Conservation (phyloP, 2,888 invertebrate species). For the Aleiodes testaceus region DNA sequence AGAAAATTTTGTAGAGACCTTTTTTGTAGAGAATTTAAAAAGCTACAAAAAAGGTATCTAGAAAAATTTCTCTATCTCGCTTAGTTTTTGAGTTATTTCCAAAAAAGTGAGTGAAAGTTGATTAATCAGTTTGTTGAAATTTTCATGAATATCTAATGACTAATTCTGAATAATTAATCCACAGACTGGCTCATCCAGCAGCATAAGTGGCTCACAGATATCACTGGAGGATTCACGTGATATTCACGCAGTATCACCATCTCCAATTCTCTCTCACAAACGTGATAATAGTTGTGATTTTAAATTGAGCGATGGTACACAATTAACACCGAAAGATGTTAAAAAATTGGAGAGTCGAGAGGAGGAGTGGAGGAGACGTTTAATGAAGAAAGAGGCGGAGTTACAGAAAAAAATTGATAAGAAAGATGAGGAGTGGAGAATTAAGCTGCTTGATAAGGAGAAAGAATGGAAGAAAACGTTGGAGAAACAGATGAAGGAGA, state of each 20-base stretch:
- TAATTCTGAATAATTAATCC: not conserved
- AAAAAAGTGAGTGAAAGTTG: not conserved
- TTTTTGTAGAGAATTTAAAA: too few species aligned
- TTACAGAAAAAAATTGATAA: constrained; percentile 74
- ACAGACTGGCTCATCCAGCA: constrained; percentile 70
- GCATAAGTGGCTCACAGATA: constrained; percentile 69
- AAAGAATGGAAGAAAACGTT: constrained; percentile 80
- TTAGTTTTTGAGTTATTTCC: not conserved
- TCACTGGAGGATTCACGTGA: constrained; percentile 68
- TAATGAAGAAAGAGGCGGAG: constrained; percentile 77
- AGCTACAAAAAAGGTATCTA: too few species aligned
- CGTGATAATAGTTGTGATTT: constrained; percentile 72
- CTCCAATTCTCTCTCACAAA: constrained; percentile 58
- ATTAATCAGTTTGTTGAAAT: not conserved
- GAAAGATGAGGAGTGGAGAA: constrained; percentile 71
- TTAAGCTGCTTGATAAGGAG: constrained; percentile 78
- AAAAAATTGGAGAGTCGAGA: constrained; percentile 67
- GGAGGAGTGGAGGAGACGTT: constrained; percentile 68
- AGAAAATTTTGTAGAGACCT: too few species aligned
- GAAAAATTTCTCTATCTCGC: too few species aligned
- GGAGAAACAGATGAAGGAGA: constrained; percentile 77
- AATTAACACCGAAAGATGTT: constrained; percentile 65
- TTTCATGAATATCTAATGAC: too few species aligned
- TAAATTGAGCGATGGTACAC: constrained; percentile 69
- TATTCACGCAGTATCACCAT: constrained; percentile 61